These are phyloP conservation scores for Labia minor DNA, from an alignment of 2,888 invertebrate species.

Conservation along the genomic window DNA sequence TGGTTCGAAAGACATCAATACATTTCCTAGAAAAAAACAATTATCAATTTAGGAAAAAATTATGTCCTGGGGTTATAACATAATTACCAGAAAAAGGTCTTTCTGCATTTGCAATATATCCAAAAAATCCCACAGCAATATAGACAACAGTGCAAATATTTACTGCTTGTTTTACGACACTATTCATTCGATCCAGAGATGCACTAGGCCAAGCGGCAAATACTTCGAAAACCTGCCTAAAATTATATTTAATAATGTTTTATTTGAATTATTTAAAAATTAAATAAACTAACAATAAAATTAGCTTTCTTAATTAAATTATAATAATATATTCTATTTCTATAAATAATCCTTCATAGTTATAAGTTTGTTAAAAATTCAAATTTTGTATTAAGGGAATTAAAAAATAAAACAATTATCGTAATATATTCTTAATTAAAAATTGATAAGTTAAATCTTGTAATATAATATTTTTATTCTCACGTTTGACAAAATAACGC, in stretches of 20 bases:
- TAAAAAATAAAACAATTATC: conserved; percentile 22
- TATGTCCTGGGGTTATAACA: too few species aligned
- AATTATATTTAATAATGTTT: too few species aligned
- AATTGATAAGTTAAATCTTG: too few species aligned
- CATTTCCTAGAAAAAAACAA: conserved; percentile 62
- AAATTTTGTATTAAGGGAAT: not conserved
- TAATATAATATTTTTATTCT: conserved; percentile 34
- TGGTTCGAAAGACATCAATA: conserved; percentile 74
- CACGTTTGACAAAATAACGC: conserved; percentile 94
- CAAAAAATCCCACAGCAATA: conserved; percentile 83
- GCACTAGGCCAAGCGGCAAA: conserved; percentile 82
- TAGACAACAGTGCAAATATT: conserved; percentile 86
- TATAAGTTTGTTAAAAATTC: too few species aligned
- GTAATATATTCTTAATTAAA: not conserved
- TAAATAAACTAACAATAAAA: not conserved
- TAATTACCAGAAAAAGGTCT: conserved; percentile 56
- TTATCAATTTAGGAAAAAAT: too few species aligned
- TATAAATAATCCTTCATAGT: too few species aligned
- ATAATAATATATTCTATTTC: too few species aligned
- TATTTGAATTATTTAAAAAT: not conserved
- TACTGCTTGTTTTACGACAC: conserved; percentile 76
- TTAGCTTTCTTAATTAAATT: conserved; percentile 19
- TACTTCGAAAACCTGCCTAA: conserved; percentile 83
- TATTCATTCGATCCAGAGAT: conserved; percentile 78
- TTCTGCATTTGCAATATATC: conserved; percentile 79